Conservation (phyloP, 2,797 vertebrate species). For the Crypturellus tataupa region DNA sequence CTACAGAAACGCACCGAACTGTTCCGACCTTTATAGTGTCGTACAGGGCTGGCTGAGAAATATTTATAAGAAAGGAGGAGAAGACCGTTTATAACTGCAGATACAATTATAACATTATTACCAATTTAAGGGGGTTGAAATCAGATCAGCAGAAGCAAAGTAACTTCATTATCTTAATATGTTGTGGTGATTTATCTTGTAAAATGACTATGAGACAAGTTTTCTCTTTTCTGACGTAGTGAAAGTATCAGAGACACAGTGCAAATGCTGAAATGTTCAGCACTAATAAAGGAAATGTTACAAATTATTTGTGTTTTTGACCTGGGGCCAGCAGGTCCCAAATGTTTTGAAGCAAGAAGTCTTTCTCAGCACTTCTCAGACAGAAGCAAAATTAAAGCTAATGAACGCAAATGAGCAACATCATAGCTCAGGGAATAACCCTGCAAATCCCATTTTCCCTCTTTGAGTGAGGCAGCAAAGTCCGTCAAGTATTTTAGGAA, state of each 20-base stretch:
- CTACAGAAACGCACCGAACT: not conserved
- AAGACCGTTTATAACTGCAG: not conserved
- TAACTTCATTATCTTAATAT: not conserved
- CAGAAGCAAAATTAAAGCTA: not conserved
- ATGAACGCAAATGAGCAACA: not conserved
- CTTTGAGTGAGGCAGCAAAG: not conserved
- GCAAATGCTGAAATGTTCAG: not conserved
- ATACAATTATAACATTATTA: not conserved
- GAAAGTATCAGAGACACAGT: not conserved
- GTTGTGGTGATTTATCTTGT: not conserved
- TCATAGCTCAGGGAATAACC: not conserved
- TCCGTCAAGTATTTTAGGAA: not conserved
- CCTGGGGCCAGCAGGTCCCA: not conserved
- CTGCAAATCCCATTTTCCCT: not conserved
- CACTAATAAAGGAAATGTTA: not conserved
- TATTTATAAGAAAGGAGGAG: not conserved
- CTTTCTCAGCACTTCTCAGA: not conserved
- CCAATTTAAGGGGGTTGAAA: not conserved
- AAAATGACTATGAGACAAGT: not conserved
- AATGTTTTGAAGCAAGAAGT: not conserved
- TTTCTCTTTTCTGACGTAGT: not conserved
- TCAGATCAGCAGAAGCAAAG: not conserved
- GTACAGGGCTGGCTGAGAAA: not conserved
- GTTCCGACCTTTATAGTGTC: not conserved
- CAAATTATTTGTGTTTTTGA: not conserved